A percentile compares a stretch with the other conserved stretches of the same genome.
Conservation (phyloP, 2,888 invertebrate species). For the Imbricaverruca yamaguchii region DNA sequence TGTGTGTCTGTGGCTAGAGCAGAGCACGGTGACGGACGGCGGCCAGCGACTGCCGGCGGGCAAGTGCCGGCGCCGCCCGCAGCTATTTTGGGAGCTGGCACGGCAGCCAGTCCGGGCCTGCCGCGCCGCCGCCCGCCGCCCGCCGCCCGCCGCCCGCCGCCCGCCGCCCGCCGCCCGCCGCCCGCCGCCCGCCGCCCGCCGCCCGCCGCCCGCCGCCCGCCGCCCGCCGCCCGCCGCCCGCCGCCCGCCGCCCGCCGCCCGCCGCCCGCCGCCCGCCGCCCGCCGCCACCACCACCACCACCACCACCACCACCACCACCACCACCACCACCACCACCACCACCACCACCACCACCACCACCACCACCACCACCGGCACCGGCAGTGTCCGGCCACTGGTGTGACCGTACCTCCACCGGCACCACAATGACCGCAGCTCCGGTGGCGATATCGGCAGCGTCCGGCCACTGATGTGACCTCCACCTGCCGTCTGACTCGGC, state of each 20-base stretch:
- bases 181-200: background rate
- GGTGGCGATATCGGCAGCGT: too few species aligned
- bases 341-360: too few species aligned
- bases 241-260: background rate
- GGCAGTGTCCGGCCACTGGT: too few species aligned
- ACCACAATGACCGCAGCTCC: too few species aligned
- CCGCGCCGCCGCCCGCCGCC: background rate
- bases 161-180: background rate
- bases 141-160: background rate
- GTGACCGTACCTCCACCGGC: too few species aligned
- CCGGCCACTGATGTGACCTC: too few species aligned
- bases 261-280: background rate
- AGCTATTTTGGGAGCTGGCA: conserved; percentile 10
- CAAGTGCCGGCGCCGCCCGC: background rate
- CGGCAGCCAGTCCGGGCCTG: background rate
- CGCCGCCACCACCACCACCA: too few species aligned
- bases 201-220: background rate
- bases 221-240: background rate
- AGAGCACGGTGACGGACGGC: background rate
- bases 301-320: too few species aligned
- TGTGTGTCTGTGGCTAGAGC: background rate
- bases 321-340: too few species aligned
- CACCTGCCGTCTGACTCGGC: too few species aligned
- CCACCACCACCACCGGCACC: too few species aligned
- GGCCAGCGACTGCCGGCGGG: background rate